Base-by-base conservation (phyloP, 1,140 invertebrate genomes). In the Chelonus insularis region DNA sequence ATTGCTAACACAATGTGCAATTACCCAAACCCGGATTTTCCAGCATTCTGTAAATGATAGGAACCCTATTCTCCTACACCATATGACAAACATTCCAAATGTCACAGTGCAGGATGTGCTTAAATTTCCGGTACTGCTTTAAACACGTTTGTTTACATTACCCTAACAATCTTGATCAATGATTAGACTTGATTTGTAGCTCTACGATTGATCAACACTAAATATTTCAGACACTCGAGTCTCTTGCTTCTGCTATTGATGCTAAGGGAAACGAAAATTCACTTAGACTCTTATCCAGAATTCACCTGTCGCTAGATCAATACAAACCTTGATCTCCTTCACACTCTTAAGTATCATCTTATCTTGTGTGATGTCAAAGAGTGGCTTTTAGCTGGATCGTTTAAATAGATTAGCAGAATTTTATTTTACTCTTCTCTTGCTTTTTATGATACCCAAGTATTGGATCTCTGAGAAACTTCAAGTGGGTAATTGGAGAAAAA, bases 171-270 rank as follows among this genome's bases (percentile, higher is more conserved):
- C 65, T n/a, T 69, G 73, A 77, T 78, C 72, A 67, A 60, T 68
- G 74, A 78, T 78, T 73, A 76, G 73, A 74, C 69, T 51, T 65
- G 72, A 70, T 70, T 75, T 72, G 74, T 76, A 75, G 9, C 64
- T 72, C 74, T 12, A 14, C 14, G 11, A 71, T 65, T 70, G 70
- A 77, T 75, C 73, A 68, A 70, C 63, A 63, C 68, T 72, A 76
- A 77, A 77, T 75, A 77, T 77, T 74, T 74, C 64, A 58, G 59
- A 45, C 52, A 57, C n/a, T n/a, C n/a, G n/a, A n/a, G n/a, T n/a
- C n/a, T n/a, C n/a, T n/a, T n/a, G n/a, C n/a, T n/a, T n/a, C n/a
- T n/a, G n/a, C n/a, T n/a, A n/a, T n/a, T n/a, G n/a, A n/a, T n/a
- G n/a, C n/a, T n/a, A n/a, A n/a, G n/a, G n/a, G n/a, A n/a, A n/a